Percentiles rank a stretch among this genome's conserved stretches.
phyloP scores from a whole-genome alignment of 2,888 invertebrate genomes.

The Exephanes ischioxanthus region DNA sequence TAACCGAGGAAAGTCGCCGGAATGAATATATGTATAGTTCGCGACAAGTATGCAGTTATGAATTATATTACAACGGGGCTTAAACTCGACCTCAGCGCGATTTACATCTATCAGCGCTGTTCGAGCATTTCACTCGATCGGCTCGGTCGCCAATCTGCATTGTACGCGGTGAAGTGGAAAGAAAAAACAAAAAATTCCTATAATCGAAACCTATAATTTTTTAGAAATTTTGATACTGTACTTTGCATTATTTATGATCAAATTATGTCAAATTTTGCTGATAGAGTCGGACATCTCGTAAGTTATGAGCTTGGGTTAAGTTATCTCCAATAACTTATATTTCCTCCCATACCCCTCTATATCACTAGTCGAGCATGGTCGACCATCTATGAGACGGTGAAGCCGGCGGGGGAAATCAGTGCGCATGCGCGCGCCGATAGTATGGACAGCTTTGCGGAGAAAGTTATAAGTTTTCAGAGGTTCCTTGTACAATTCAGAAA shows the following conservation, averaged over 20 bases:
- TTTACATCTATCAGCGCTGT: neutral
- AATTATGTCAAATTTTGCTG: neutral
- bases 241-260: neutral
- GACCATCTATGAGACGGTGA: too few species aligned
- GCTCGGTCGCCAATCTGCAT: neutral
- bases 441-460: too few species aligned
- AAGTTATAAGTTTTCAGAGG: too few species aligned
- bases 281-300: too few species aligned
- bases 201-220: neutral
- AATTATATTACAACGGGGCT: constrained; percentile 24
- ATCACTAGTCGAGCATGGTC: too few species aligned
- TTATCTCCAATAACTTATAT: too few species aligned
- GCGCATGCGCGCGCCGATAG: too few species aligned
- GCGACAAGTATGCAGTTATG: constrained; percentile 31
- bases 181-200: neutral
- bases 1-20: constrained; percentile 33
- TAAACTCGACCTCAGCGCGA: neutral
- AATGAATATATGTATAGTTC: constrained; percentile 10
- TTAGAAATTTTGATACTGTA: neutral
- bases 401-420: too few species aligned
- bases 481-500: too few species aligned
- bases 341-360: too few species aligned
- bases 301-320: too few species aligned
- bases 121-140: constrained; percentile 1
- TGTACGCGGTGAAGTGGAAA: neutral